Percentiles rank a stretch among this genome's conserved stretches.
These are phyloP conservation scores for Paelopatides confundens DNA, from an alignment of 53 echinoderm and acorn worm genomes.

Conservation along the genomic window DNA sequence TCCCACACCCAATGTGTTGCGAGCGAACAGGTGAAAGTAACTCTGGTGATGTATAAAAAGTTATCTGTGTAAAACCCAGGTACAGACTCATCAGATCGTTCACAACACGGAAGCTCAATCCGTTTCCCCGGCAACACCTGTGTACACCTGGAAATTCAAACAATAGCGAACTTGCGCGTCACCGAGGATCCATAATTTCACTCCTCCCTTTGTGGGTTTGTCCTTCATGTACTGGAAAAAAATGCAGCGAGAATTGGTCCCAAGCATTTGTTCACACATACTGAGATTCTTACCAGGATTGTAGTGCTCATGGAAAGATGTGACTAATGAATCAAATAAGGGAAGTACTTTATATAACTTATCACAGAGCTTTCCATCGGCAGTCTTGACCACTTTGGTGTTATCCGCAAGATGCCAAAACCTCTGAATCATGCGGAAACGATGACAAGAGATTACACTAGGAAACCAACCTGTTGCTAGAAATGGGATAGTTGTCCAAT, in stretches of 20 bases:
- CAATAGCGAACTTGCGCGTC: conserved; percentile 3
- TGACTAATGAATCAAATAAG: conserved; percentile 20
- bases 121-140: conserved; percentile 37
- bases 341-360: conserved; percentile 42
- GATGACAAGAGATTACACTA: conserved; percentile 16
- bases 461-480: neutral
- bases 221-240: conserved; percentile 29
- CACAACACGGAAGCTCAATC: conserved; percentile 47
- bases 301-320: conserved; percentile 31
- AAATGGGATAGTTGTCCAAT: neutral
- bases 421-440: neutral
- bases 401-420: conserved; percentile 2
- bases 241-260: conserved; percentile 5
- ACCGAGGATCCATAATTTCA: conserved; percentile 18
- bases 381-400: neutral
- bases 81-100: conserved; percentile 17
- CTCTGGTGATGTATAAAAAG: neutral
- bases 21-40: neutral
- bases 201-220: conserved; percentile 13
- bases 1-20: neutral
- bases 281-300: neutral
- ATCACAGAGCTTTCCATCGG: conserved; percentile 19
- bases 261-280: conserved; percentile 27
- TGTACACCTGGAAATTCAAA: conserved; percentile 23
- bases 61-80: conserved; percentile 13